Base-by-base conservation (phyloP, 2,888 invertebrate species). In the Amblyjoppa proteus region DNA sequence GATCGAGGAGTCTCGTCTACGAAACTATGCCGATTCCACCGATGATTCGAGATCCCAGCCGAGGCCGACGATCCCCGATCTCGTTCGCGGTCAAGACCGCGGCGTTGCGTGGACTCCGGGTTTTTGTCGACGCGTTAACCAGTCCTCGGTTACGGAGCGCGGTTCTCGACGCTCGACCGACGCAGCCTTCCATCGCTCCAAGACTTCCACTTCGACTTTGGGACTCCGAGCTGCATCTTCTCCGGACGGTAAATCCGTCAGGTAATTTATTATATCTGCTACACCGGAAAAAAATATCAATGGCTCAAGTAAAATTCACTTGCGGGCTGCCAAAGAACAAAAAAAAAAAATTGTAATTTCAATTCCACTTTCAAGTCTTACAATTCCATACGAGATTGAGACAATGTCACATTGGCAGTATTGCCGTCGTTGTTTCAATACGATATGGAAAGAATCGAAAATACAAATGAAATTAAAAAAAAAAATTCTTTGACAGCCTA, bases 71-170 rank as follows among this genome's bases (percentile, higher is more conserved):
- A 86, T 83, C 81, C 81, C 61, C 77, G 83, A 69, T 86, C 86
- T 86, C 86, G 86, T 86, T 86, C 77, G 85, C 64, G 85, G 85
- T 74, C 56, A 69, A 83, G 83, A 80, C 74, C 80, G 78, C 81
- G 58, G 28, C 61, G 77, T 83, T 81, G 87, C 85, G 87, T 87
- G 87, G 87, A 88, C 89, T 89, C 87, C 89, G 85, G 88, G 89
- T 89, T 89, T 89, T 89, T 89, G 89, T 89, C 84, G 87, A 80
- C 80, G 80, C 83, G 86, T 83, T 83, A 86, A 86, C 86, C 86
- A 83, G 86, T 81, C 69, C 77, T 31, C 76, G 77, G 20, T 49
- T 53, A 53, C 38, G 7, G 13, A 66, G 77, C 38, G 41, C 34
- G 7, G 31, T 2, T 34, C 64, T 31, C 31, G 16, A 1, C 64